A percentile compares a stretch with the other conserved stretches of the same genome.
These are phyloP conservation scores for Hedychridium roseum DNA, from an alignment of 2,888 invertebrate species.

Conservation along the genomic window DNA sequence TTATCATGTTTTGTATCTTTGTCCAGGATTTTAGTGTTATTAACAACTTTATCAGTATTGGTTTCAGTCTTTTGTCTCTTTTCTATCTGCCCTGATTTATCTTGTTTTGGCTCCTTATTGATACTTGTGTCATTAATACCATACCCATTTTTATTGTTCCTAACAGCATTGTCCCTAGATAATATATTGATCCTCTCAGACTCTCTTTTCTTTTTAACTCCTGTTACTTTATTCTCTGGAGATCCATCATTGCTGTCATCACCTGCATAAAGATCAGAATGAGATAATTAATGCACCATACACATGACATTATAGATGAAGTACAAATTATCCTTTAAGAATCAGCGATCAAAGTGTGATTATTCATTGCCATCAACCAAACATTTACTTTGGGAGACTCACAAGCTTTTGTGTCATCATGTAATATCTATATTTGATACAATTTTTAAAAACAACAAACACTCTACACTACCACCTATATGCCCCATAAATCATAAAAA, in stretches of 20 bases:
- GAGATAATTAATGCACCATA: slow-evolving; percentile 2
- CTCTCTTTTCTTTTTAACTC: slow-evolving; percentile 5
- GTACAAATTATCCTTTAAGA: slow-evolving; percentile 4
- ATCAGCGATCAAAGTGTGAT: slow-evolving; percentile 62
- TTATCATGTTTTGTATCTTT: not conserved
- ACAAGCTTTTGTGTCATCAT: slow-evolving; percentile 33
- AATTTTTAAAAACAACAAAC: not conserved
- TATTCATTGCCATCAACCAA: slow-evolving; percentile 41
- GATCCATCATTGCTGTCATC: slow-evolving; percentile 30
- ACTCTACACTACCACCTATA: too few species aligned
- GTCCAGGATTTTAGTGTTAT: slow-evolving; percentile 8
- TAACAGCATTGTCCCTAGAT: not conserved
- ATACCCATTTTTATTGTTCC: not conserved
- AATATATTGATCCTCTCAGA: not conserved
- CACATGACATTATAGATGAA: slow-evolving; percentile 4
- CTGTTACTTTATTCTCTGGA: slow-evolving; percentile 23
- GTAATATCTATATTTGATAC: not conserved
- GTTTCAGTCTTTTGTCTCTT: not conserved
- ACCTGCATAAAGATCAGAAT: slow-evolving; percentile 23
- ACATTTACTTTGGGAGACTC: slow-evolving; percentile 40
- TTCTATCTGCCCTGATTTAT: not conserved
- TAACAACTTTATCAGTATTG: not conserved
- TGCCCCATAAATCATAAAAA: too few species aligned
- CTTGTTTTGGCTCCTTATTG: not conserved
- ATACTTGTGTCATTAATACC: not conserved